Percentiles rank a stretch among this genome's conserved stretches.
Conservation (phyloP, 2,113 vertebrate genomes). For the Xiphorhynchus elegans region DNA sequence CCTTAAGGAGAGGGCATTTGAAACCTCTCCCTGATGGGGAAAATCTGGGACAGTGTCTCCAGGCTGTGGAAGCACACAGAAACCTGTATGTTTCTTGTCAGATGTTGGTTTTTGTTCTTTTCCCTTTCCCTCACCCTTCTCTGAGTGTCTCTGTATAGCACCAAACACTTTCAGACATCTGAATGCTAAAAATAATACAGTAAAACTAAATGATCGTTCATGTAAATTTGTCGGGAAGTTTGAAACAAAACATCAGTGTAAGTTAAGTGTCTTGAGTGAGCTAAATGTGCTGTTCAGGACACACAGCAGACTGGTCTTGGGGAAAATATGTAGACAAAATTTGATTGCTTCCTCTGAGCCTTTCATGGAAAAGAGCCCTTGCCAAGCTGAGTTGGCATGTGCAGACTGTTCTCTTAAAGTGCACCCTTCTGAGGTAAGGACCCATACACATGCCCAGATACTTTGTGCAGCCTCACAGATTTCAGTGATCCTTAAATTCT, state of each 20-base stretch:
- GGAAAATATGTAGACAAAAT: constrained; percentile 63
- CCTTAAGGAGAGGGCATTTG: neutral
- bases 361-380: constrained; percentile 57
- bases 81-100: neutral
- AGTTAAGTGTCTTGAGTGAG: constrained; percentile 19
- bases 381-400: constrained; percentile 53
- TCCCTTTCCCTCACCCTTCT: neutral
- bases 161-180: neutral
- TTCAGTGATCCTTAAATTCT: neutral
- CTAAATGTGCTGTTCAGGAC: constrained; percentile 53
- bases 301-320: constrained; percentile 32
- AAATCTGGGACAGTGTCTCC: neutral
- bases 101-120: neutral
- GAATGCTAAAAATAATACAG: constrained; percentile 26
- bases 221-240: constrained; percentile 8
- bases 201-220: neutral
- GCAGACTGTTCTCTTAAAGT: constrained; percentile 48
- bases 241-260: constrained; percentile 49
- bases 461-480: neutral
- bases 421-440: neutral
- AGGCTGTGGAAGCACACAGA: neutral
- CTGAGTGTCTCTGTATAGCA: neutral
- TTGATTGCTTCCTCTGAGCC: constrained; percentile 56
- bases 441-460: neutral
- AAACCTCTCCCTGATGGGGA: neutral